Conservation (phyloP, 2,113 vertebrate genomes). For the Xiphophorus hellerii region DNA sequence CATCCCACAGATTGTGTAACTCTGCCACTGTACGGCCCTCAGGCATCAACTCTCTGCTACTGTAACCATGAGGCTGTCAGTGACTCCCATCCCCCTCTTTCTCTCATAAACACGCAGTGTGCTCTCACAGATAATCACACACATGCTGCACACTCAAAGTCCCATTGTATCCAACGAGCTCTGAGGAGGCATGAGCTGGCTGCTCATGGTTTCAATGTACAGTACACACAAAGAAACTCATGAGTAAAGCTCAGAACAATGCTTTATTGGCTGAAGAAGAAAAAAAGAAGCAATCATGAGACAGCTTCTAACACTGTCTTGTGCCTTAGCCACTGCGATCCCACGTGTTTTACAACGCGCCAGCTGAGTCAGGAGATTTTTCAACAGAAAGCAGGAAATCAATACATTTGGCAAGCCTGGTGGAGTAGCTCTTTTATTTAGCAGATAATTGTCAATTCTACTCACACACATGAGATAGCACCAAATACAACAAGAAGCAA, state of each 20-base stretch:
- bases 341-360: constrained; percentile 25
- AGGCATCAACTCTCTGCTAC: constrained; percentile 52
- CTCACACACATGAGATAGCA: neutral
- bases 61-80: constrained; percentile 44
- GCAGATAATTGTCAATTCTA: constrained; percentile 1
- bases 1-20: constrained; percentile 63
- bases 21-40: constrained; percentile 50
- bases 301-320: neutral
- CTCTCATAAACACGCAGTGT: constrained; percentile 17
- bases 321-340: constrained; percentile 24
- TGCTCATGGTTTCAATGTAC: constrained; percentile 1
- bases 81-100: constrained; percentile 18
- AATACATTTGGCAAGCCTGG: neutral
- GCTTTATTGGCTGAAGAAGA: constrained; percentile 17
- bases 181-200: constrained; percentile 15
- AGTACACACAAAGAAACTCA: constrained; percentile 5
- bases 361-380: constrained; percentile 40
- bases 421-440: constrained; percentile 3
- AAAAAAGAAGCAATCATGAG: constrained; percentile 29
- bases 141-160: constrained; percentile 17
- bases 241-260: constrained; percentile 26
- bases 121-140: constrained; percentile 34
- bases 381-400: neutral
- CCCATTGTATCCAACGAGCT: constrained; percentile 27
- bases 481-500: neutral